Evolutionary conservation across 1,140 invertebrate genomes (phyloP), one percentile per base, ranked within the genome.

Genomic region (Bathynomus jamesi): DNA sequence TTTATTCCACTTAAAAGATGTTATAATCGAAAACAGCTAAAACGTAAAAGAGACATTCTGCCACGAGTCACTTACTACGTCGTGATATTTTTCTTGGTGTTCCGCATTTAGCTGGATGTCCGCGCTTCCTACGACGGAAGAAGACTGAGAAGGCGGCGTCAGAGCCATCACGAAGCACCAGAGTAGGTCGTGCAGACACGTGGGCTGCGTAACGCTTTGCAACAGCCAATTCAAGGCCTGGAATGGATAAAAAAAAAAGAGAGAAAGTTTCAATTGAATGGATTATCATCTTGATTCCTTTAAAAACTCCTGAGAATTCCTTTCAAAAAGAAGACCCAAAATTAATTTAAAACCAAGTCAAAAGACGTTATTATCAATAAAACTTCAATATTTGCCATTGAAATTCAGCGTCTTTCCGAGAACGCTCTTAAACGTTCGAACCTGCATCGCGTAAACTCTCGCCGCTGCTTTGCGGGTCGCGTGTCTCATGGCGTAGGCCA

Each of bases 151-250:
- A 11, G 70, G 24, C 53, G 75, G 71, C 61, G 78, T 69, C 25
- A 94, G 82, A 8, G 87, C 83, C 21, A 84, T 87, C 1, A 93
- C 90, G 79, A 97, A 95, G 91, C 93, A 96, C 95, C 95, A 98
- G 72, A 98, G 86, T 0, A 98, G 84, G 82, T 98, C 95, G 79
- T 98, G 95, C 8, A 97, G 84, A 80, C 91, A 92, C 7, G 89
- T 89, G 5, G 94, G 90, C 81, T 96, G 92, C 0, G 93, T 95
- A 1, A 97, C 93, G 71, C 89, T 93, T 73, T 93, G 86, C 3
- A 99, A 83, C 4, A 99, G 81, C 96, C 96, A 99, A 81, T 97
- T 96, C 65, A 98, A 85, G 0, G 94, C 94, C 87, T 96, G 79
- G 25, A 84, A 78, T 17, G 5, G 40, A 53, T n/a, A n/a, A n/a